Evolutionary conservation across 2,888 invertebrate species (phyloP), one percentile per base, ranked within the genome.

Genomic region (Choristoneura rosaceana): DNA sequence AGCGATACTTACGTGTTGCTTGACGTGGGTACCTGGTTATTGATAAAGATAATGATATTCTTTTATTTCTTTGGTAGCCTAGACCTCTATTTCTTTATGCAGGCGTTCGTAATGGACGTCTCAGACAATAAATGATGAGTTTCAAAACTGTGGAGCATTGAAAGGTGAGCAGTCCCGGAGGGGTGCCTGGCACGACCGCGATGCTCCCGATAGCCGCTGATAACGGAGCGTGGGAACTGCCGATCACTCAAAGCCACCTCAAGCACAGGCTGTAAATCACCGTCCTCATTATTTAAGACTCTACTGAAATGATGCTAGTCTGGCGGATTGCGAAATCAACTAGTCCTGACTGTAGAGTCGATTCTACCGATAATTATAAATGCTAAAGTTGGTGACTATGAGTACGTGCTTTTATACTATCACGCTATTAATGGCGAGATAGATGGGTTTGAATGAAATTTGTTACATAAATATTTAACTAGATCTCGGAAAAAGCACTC

Each of bases 201-300:
- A 76, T 71, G 67, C 69, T 70, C 69, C 76, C 66, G 75, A 76
- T 74, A 67, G 38, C 63, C 12, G 43, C 55, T 71, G 76, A 77
- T 76, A 76, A 76, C 63, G 60, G 71, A 71, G 73, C 77, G 77
- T 77, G 77, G 76, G 76, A 77, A 75, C 65, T 63, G 34, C 52
- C 34, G 60, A 50, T 59, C 69, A 17, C 64, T 70, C 71, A 67
- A 25, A 25, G 25, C 25, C 25, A 25, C 25, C 70, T 71, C 52
- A 14, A 55, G 60, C 66, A 33, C 25, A 43, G 7, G n/a, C 59
- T 15, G 60, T 77, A 75, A 74, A 77, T 71, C 70, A 74, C 74
- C 73, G 73, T 73, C 74, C 77, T 79, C 78, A 77, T 79, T 77
- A 78, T 73, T 71, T 74, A 69, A 75, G 66, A 15, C 66, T 66